A percentile compares a stretch with the other conserved stretches of the same genome.
Evolutionary conservation across 2,888 invertebrate genomes (phyloP).

Genomic region (Drosophila kokeensis): DNA sequence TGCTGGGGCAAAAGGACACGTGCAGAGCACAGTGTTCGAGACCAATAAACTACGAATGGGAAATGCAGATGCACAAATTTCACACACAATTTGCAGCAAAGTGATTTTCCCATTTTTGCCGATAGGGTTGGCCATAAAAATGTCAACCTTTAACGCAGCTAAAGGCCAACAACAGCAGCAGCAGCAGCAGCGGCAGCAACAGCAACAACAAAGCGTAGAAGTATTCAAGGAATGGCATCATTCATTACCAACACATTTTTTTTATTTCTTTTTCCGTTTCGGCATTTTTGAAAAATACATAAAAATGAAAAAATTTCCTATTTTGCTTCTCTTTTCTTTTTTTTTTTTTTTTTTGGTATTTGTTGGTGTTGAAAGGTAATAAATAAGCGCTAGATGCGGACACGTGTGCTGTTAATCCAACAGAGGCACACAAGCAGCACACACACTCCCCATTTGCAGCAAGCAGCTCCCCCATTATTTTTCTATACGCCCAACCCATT

Average conservation of each 20-base stretch:
- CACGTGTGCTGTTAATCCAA: conserved; percentile 78
- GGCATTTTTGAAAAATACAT: conserved; percentile 24
- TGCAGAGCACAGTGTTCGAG: conserved; percentile 31
- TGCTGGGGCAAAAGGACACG: conserved; percentile 26
- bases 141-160: conserved; percentile 38
- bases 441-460: neutral
- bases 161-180: neutral
- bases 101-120: conserved; percentile 47
- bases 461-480: conserved; percentile 1
- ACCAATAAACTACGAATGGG: conserved; percentile 70
- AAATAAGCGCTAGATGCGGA: conserved; percentile 75
- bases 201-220: neutral
- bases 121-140: conserved; percentile 51
- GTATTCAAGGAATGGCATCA: conserved; percentile 37
- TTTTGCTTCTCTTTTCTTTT: neutral
- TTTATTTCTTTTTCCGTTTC: conserved; percentile 13
- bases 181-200: neutral
- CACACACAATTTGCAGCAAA: conserved; percentile 54
- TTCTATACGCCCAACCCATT: conserved; percentile 9
- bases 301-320: conserved; percentile 19
- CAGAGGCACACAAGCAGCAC: conserved; percentile 10
- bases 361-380: conserved; percentile 73
- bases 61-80: conserved; percentile 7
- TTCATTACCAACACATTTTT: conserved; percentile 43
- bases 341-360: conserved; percentile 36